A percentile compares a stretch with the other conserved stretches of the same genome.
phyloP scores from a whole-genome alignment of 2,888 invertebrate genomes.

The Drosophila peninsularis region DNA sequence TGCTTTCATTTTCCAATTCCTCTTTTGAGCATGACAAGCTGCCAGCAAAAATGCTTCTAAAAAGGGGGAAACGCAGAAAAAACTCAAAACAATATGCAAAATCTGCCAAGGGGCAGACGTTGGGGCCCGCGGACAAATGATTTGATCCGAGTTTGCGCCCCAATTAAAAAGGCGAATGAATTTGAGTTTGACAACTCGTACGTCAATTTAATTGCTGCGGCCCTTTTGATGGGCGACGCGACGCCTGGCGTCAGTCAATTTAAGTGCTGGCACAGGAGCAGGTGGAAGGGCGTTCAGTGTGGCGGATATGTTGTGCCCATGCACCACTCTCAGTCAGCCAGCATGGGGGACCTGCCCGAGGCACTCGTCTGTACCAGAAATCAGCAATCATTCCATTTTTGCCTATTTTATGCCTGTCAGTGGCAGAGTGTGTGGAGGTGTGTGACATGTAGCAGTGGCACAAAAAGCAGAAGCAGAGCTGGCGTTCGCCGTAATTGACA shows the following conservation, averaged over 20 bases:
- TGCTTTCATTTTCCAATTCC: neutral
- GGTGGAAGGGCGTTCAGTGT: neutral
- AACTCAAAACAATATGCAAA: conserved; percentile 10
- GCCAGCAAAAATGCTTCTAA: neutral
- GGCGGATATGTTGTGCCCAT: conserved; percentile 25
- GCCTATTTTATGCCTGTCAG: conserved; percentile 57
- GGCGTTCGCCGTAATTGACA: conserved; percentile 70
- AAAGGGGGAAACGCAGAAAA: neutral
- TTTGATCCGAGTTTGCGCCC: conserved; percentile 50
- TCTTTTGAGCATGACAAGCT: neutral
- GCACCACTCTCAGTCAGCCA: conserved; percentile 18
- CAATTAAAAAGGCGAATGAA: conserved; percentile 78
- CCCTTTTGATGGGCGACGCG: conserved; percentile 51
- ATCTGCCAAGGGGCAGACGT: conserved; percentile 1
- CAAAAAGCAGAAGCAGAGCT: conserved; percentile 48
- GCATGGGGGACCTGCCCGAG: conserved; percentile 6
- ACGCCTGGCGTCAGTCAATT: conserved; percentile 32
- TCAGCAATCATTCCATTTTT: conserved; percentile 81
- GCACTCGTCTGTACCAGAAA: conserved; percentile 60
- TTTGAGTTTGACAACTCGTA: conserved; percentile 72
- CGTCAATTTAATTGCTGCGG: conserved; percentile 76
- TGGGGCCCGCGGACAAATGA: conserved; percentile 25
- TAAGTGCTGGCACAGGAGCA: conserved; percentile 1
- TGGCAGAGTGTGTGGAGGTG: conserved; percentile 24
- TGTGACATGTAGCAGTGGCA: conserved; percentile 33